Conservation (phyloP, 2,888 invertebrate species). For the Lepetodrilus schrolli region DNA sequence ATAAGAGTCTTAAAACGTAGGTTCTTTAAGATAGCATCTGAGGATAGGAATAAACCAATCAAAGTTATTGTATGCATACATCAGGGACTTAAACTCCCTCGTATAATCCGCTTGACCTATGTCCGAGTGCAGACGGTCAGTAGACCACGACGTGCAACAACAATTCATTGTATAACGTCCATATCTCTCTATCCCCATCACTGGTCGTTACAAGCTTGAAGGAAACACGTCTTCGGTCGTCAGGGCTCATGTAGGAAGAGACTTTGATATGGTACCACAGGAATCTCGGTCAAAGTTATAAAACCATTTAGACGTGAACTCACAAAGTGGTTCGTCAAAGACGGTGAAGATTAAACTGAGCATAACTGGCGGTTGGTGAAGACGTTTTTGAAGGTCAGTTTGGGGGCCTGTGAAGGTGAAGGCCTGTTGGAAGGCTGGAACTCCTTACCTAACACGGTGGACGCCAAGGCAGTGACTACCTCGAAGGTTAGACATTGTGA, state of each 20-base stretch:
- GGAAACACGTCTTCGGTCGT: neutral
- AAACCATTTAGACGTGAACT: neutral
- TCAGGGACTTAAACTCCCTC: no score
- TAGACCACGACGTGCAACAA: neutral
- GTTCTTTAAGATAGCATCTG: no score
- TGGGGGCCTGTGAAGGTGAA: neutral
- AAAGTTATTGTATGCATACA: neutral
- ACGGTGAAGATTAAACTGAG: slow-evolving; percentile 11
- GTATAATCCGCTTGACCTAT: neutral
- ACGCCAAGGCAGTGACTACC: no score
- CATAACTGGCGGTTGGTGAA: slow-evolving; percentile 6
- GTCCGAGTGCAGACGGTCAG: neutral
- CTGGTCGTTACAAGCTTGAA: neutral
- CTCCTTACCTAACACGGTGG: no score
- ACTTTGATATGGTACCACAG: neutral
- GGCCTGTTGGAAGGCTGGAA: neutral
- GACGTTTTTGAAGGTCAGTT: no score
- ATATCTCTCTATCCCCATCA: neutral
- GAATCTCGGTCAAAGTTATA: neutral
- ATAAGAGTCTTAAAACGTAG: no score
- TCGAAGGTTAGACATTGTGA: no score
- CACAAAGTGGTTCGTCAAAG: slow-evolving; percentile 22
- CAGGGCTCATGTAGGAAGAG: neutral
- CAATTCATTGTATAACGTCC: neutral
- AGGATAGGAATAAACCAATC: no score